Evolutionary conservation across 2,888 invertebrate species (phyloP).

Genomic region (Diaphora mendica): DNA sequence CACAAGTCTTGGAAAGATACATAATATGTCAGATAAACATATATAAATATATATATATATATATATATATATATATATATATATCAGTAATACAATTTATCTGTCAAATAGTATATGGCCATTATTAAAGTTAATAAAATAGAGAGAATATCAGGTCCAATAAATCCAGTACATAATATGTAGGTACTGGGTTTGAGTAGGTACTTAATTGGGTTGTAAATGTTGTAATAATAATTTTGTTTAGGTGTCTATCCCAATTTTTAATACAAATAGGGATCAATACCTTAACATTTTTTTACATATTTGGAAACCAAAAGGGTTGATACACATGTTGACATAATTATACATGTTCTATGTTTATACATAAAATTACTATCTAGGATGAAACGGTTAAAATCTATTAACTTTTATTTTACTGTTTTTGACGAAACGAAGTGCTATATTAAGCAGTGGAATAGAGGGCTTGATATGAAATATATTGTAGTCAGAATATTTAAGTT

Average conservation of each 20-base stretch:
- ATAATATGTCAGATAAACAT: too few relatives aligned
- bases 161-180: too few relatives aligned
- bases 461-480: slow-evolving; percentile 23
- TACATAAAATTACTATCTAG: neutral
- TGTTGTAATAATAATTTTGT: neutral
- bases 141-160: too few relatives aligned
- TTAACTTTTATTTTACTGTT: neutral
- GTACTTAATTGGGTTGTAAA: neutral
- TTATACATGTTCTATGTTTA: neutral
- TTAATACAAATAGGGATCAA: too few relatives aligned
- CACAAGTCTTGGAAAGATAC: too few relatives aligned
- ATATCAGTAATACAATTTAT: too few relatives aligned
- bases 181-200: too few relatives aligned
- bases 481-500: slow-evolving; percentile 22
- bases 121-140: neutral
- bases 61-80: too few relatives aligned
- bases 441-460: neutral
- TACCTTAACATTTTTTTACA: too few relatives aligned
- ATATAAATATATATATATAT: too few relatives aligned
- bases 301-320: neutral
- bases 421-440: neutral
- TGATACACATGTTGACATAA: neutral
- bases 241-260: too few relatives aligned
- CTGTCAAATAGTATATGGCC: too few relatives aligned
- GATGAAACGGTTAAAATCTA: neutral